Conservation (phyloP, 2,797 vertebrate species). For the Sebastes vulpes region DNA sequence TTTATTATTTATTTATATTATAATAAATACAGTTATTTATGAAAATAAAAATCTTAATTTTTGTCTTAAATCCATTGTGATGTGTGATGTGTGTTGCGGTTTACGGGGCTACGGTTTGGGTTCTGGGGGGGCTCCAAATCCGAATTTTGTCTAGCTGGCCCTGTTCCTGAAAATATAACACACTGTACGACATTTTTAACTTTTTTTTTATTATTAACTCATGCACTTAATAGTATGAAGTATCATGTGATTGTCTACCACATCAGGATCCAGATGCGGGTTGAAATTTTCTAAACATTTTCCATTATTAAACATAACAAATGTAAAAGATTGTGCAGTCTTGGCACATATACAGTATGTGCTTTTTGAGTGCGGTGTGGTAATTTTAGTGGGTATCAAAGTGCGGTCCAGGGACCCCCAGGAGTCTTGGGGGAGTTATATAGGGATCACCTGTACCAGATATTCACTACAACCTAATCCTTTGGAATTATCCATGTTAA, state of each 20-base stretch:
- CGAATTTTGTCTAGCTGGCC: too few relatives aligned
- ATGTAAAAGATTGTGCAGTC: not conserved
- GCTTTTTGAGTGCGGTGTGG: not conserved
- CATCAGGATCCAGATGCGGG: not conserved
- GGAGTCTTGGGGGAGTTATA: not conserved
- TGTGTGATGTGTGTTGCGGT: too few relatives aligned
- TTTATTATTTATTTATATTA: too few relatives aligned
- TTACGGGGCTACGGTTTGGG: too few relatives aligned
- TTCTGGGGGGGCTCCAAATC: too few relatives aligned
- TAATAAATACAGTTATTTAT: too few relatives aligned
- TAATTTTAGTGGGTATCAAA: slow-evolving; percentile 2
- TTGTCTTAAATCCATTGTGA: too few relatives aligned
- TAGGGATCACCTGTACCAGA: not conserved
- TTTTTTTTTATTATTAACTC: not conserved
- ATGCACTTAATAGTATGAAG: not conserved
- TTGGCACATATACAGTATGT: not conserved
- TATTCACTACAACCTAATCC: not conserved
- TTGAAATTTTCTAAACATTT: not conserved
- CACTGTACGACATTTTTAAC: not conserved
- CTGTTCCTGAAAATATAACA: not conserved
- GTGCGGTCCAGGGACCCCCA: not conserved
- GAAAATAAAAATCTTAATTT: too few relatives aligned
- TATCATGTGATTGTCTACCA: not conserved
- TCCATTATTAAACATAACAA: not conserved
- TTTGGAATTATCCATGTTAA: not conserved